Conservation (phyloP, 2,113 vertebrate genomes). For the Phaethornis superciliosus region DNA sequence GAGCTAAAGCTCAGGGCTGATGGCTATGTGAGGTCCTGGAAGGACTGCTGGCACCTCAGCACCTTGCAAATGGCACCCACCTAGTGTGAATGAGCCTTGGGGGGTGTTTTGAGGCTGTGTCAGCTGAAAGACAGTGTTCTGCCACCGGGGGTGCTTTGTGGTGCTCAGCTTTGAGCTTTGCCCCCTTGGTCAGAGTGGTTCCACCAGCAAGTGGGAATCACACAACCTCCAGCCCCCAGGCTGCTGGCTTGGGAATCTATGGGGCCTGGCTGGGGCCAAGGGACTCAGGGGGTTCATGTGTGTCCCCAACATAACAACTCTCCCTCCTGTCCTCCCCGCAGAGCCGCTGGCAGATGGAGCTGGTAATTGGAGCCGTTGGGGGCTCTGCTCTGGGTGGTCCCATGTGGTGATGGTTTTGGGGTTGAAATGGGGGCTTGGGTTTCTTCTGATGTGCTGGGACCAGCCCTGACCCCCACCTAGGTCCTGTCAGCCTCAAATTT, state of each 20-base stretch:
- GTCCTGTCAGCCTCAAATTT: background rate
- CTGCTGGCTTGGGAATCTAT: fast-evolving
- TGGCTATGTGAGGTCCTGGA: background rate
- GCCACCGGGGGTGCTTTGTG: background rate
- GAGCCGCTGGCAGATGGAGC: conserved; percentile 58
- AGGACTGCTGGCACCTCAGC: fast-evolving
- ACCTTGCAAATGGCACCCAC: background rate
- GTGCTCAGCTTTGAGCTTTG: background rate
- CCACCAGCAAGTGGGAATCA: background rate
- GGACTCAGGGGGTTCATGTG: background rate
- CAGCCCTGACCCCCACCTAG: background rate
- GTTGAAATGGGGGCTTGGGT: background rate
- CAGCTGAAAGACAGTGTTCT: background rate
- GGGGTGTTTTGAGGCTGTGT: background rate
- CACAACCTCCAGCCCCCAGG: background rate
- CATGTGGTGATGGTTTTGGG: background rate
- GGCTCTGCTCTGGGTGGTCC: background rate
- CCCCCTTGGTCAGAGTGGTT: fast-evolving
- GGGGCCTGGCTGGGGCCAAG: background rate
- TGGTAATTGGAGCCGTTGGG: conserved; percentile 32
- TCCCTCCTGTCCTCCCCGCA: conserved; percentile 62
- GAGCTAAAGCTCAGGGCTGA: background rate
- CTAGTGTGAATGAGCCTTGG: fast-evolving
- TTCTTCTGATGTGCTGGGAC: background rate
- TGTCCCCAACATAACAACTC: conserved; percentile 1